A percentile compares a stretch with the other conserved stretches of the same genome.
These are phyloP conservation scores for Oreochromis aureus DNA, from an alignment of 2,113 vertebrate species.

Conservation along the genomic window DNA sequence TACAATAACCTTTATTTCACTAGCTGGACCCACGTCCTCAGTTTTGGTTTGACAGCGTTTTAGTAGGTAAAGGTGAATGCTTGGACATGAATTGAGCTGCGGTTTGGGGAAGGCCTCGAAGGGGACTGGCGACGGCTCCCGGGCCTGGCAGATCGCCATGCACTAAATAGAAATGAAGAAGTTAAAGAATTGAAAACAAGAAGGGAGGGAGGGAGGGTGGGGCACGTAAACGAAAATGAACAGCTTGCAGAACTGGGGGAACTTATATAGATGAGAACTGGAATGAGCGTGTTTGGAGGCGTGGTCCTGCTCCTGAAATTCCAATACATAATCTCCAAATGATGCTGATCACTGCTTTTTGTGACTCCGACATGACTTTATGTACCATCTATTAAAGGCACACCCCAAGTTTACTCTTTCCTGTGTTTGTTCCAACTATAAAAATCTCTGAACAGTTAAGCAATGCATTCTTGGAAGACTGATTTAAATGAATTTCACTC, in stretches of 20 bases:
- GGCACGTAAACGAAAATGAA: not conserved
- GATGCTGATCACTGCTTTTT: not conserved
- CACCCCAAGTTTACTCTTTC: not conserved
- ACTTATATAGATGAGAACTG: not conserved
- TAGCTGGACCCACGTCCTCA: not conserved
- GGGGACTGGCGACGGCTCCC: not conserved
- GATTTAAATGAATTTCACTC: not conserved
- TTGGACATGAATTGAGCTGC: not conserved
- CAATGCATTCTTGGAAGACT: not conserved
- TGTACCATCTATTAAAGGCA: not conserved
- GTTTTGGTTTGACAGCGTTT: not conserved
- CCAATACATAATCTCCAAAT: not conserved
- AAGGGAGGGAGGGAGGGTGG: accelerated
- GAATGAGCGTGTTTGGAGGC: too few species aligned
- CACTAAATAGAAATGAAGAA: not conserved
- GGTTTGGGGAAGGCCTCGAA: not conserved
- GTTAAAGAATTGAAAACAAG: not conserved
- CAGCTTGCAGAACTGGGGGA: not conserved
- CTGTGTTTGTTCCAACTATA: not conserved
- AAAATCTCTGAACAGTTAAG: not conserved
- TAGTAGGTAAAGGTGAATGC: not conserved
- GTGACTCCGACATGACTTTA: not conserved
- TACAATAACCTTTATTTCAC: not conserved
- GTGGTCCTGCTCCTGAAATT: too few species aligned
- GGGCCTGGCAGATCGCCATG: accelerated